Evolutionary conservation across 2,113 vertebrate species (phyloP).

Genomic region (Amblyornis subalaris): DNA sequence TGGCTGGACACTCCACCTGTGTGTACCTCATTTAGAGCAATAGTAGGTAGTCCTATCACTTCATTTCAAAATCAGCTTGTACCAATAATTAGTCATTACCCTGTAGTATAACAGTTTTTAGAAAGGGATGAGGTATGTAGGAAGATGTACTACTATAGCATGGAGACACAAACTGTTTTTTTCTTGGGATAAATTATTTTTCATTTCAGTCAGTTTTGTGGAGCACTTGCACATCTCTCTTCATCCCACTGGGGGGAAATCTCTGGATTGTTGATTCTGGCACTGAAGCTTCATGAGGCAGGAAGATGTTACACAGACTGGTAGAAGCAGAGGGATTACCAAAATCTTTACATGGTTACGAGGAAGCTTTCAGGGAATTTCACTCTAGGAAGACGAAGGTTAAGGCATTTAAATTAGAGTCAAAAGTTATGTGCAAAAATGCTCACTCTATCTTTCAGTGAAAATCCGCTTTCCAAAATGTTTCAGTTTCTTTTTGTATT

Average conservation of each 20-base stretch:
- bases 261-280: not conserved
- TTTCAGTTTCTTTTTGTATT: conserved; percentile 1
- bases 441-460: not conserved
- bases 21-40: not conserved
- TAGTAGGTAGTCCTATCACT: not conserved
- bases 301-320: not conserved
- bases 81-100: not conserved
- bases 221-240: rapidly evolving
- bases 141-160: not conserved
- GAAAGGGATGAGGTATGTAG: not conserved
- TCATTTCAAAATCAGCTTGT: not conserved
- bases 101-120: not conserved
- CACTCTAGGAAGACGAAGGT: not conserved
- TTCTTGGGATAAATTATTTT: not conserved
- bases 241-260: not conserved
- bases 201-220: not conserved
- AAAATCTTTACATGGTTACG: not conserved
- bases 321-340: not conserved
- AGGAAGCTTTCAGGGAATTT: not conserved
- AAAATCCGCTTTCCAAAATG: not conserved
- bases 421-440: not conserved
- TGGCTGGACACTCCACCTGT: not conserved
- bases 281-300: not conserved
- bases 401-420: not conserved
- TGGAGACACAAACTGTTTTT: not conserved